These are phyloP conservation scores for Amazona guildingii DNA, from an alignment of 2,113 vertebrate species.

Conservation along the genomic window DNA sequence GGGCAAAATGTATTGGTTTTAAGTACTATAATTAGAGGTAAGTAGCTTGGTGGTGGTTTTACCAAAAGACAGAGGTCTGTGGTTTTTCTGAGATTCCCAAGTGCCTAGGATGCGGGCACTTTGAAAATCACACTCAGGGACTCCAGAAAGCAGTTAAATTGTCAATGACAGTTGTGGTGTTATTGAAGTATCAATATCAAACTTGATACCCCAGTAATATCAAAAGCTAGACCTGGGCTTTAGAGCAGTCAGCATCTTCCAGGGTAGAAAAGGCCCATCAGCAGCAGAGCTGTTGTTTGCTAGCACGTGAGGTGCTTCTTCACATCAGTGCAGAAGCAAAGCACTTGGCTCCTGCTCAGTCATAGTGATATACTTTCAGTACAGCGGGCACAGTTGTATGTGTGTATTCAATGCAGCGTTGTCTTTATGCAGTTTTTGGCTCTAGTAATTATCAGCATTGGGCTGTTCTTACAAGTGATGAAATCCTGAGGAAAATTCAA, in stretches of 20 bases:
- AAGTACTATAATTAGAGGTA: not conserved
- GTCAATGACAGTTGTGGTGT: not conserved
- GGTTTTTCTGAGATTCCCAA: not conserved
- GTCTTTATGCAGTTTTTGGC: not conserved
- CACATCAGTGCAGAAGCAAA: not conserved
- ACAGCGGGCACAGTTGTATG: not conserved
- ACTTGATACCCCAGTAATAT: not conserved
- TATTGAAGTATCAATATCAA: not conserved
- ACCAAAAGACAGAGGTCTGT: not conserved
- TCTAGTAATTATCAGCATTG: not conserved
- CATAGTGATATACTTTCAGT: fast-evolving
- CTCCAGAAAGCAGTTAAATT: not conserved
- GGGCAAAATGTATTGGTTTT: not conserved
- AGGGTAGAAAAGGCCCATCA: not conserved
- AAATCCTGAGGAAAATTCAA: not conserved
- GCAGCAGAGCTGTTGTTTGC: fast-evolving
- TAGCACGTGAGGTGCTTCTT: not conserved
- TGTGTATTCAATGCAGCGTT: not conserved
- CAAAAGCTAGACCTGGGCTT: not conserved
- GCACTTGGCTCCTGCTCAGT: not conserved
- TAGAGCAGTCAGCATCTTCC: not conserved
- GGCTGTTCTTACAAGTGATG: not conserved
- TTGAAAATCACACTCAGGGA: not conserved
- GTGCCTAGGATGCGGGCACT: not conserved
- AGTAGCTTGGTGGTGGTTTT: not conserved